A percentile compares a stretch with the other conserved stretches of the same genome.
Conservation (phyloP, 2,888 invertebrate species). For the Pharmacophagus antenor region DNA sequence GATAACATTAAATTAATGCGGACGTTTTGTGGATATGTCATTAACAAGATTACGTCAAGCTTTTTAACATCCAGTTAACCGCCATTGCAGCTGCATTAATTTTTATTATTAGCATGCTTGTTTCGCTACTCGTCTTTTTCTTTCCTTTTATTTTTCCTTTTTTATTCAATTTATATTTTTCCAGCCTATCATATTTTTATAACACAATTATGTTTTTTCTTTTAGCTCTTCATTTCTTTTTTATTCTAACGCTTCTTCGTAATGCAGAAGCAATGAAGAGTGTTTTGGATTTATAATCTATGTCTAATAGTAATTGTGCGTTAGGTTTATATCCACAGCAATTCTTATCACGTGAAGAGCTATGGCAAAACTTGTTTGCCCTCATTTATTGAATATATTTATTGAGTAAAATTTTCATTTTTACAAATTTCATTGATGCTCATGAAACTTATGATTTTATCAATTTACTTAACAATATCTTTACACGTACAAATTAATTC, state of each 20-base stretch:
- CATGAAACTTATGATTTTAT: not conserved
- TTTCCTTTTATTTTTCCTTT: conserved; percentile 35
- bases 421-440: not conserved
- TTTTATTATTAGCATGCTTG: conserved; percentile 40
- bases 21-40: conserved; percentile 45
- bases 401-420: not conserved
- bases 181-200: conserved; percentile 42
- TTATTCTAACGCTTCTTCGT: conserved; percentile 54
- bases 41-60: conserved; percentile 52
- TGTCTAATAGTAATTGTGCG: conserved; percentile 20
- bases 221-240: conserved; percentile 37
- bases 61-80: conserved; percentile 54
- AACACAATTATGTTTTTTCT: conserved; percentile 36
- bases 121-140: conserved; percentile 38
- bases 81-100: conserved; percentile 76
- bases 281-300: conserved; percentile 20
- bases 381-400: conserved; percentile 1
- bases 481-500: not conserved
- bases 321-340: conserved; percentile 63
- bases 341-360: conserved; percentile 59
- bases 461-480: not conserved
- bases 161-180: conserved; percentile 38
- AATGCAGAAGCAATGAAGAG: conserved; percentile 76
- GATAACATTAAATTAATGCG: conserved; percentile 54
- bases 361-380: conserved; percentile 37